Conservation (phyloP, 2,888 invertebrate species). For the Artemia sinica region DNA sequence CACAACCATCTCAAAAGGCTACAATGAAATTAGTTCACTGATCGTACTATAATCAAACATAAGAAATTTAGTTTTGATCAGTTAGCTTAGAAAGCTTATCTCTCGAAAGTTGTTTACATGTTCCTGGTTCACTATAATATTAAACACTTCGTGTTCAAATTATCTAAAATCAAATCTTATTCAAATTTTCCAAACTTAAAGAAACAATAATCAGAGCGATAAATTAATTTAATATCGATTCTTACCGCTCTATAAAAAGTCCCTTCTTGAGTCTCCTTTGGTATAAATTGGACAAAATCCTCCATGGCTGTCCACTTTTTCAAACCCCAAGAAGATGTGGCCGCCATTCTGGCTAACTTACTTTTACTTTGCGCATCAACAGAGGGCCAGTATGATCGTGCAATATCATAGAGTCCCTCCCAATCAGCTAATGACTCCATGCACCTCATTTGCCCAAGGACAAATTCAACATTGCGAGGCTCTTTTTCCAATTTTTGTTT, state of each 20-base stretch:
- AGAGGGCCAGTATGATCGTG: conserved; percentile 58
- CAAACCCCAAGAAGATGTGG: conserved; percentile 85
- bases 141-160: no score
- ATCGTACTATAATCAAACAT: no score
- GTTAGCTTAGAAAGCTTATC: no score
- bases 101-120: no score
- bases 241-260: conserved; percentile 80
- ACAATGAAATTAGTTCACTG: no score
- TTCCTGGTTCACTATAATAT: no score
- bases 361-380: conserved; percentile 43
- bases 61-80: no score
- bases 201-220: no score
- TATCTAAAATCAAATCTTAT: no score
- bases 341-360: conserved; percentile 65
- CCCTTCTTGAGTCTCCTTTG: conserved; percentile 83
- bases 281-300: conserved; percentile 70
- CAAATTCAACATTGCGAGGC: conserved; percentile 53
- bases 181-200: no score
- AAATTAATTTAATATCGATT: background rate
- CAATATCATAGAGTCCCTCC: conserved; percentile 57
- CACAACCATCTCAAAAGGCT: no score
- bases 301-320: conserved; percentile 88
- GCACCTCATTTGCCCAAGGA: conserved; percentile 80
- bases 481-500: conserved; percentile 43
- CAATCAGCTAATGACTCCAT: conserved; percentile 95